Evolutionary conservation across 2,888 invertebrate species (phyloP), one percentile per base, ranked within the genome.

Genomic region (Bruchidius siliquastri): DNA sequence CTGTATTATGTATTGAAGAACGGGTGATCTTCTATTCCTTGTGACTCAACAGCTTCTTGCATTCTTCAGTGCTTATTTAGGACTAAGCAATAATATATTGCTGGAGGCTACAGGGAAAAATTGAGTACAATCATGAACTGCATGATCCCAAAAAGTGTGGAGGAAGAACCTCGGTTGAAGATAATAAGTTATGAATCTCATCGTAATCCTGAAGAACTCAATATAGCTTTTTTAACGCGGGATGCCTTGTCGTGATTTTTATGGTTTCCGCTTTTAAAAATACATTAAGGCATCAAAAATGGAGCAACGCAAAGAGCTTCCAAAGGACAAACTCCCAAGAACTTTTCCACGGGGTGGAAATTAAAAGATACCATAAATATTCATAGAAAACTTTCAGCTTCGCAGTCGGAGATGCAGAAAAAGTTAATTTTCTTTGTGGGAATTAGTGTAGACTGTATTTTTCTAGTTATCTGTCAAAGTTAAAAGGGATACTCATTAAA

Each of bases 341-440:
- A 21, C n/a, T 68, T 22, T n/a, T 22, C 21, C 20, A 10, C 22
- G 20, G 18, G 32, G 71, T 71, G 71, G 21, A 26, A 71, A 71
- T 71, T 71, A 71, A 71, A 71, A 30, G 71, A 71, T 32, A 71
- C 30, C 22, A 71, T 71, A 71, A 71, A 71, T 71, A 71, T 71
- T 71, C 71, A 71, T 71, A 18, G 22, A 32, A 71, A 71, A 71
- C 32, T 71, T 71, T 32, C 18, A 21, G 18, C 69, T 22, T n/a
- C 20, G n/a, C 18, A 18, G 18, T 69, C 22, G 30, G 20, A 69
- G 22, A 26, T 26, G 20, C 22, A 69, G 69, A 26, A 69, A 26
- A 69, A 69, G 30, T 26, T 26, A 69, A 26, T 69, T 69, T 69
- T 69, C 69, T 69, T 21, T 69, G 22, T 21, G 21, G 30, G 69